Conservation (phyloP, 2,797 vertebrate species). For the Gymnodraco acuticeps region DNA sequence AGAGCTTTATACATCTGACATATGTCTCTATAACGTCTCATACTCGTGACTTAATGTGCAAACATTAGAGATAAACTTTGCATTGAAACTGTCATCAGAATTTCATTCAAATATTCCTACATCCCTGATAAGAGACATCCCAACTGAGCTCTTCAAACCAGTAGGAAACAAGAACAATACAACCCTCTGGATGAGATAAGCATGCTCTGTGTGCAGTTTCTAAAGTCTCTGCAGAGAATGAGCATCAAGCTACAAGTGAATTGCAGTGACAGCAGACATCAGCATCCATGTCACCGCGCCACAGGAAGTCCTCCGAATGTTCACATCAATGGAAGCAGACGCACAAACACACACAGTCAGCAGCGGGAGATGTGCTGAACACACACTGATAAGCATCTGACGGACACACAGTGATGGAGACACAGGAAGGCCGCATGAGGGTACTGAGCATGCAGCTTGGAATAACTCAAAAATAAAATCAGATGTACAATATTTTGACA, state of each 20-base stretch:
- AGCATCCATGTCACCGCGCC: conserved; percentile 54
- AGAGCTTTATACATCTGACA: not conserved
- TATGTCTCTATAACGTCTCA: not conserved
- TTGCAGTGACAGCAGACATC: conserved; percentile 64
- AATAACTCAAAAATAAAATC: conserved; percentile 47
- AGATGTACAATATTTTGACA: conserved; percentile 18
- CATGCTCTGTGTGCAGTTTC: not conserved
- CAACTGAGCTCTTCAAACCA: not conserved
- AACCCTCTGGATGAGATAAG: not conserved
- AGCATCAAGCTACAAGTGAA: conserved; percentile 35
- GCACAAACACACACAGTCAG: conserved; percentile 58
- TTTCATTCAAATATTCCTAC: not conserved
- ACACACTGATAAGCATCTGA: conserved; percentile 65
- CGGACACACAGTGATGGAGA: conserved; percentile 39
- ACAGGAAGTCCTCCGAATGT: conserved; percentile 53
- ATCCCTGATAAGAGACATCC: not conserved
- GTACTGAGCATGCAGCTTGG: conserved; percentile 23
- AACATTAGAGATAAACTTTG: not conserved
- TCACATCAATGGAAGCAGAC: conserved; percentile 38
- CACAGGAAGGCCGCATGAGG: conserved; percentile 14
- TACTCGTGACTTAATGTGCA: not conserved
- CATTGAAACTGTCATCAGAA: not conserved
- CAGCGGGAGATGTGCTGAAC: conserved; percentile 75
- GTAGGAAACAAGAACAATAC: not conserved
- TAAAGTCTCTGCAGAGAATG: conserved; percentile 1